Conservation (phyloP, 2,888 invertebrate species). For the Leucania comma region DNA sequence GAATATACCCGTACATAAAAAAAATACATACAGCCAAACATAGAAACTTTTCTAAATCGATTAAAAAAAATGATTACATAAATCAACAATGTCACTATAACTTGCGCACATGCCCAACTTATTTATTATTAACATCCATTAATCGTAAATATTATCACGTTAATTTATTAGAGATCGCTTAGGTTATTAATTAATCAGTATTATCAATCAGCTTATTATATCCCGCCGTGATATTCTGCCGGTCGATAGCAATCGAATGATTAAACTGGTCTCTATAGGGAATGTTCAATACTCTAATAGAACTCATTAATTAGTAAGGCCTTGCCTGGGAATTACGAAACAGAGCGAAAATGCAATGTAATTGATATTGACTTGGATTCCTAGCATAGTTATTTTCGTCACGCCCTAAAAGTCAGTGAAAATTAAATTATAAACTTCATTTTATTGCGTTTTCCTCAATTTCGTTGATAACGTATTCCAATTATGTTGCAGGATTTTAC, state of each 20-base stretch:
- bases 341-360: constrained; percentile 36
- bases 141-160: constrained; percentile 26
- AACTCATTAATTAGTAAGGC: constrained; percentile 57
- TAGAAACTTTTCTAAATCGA: no score
- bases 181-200: constrained; percentile 22
- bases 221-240: constrained; percentile 16
- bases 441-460: neutral
- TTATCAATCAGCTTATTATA: constrained; percentile 51
- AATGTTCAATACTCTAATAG: constrained; percentile 37
- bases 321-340: constrained; percentile 31
- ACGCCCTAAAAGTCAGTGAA: neutral
- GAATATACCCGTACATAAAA: no score
- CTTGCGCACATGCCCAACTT: constrained; percentile 1
- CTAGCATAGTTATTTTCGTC: constrained; percentile 2
- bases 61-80: neutral
- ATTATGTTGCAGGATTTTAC: neutral
- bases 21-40: no score
- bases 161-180: constrained; percentile 36
- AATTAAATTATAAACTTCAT: neutral
- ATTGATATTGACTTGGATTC: constrained; percentile 27
- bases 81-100: neutral
- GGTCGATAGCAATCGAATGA: constrained; percentile 52
- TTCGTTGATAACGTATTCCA: neutral
- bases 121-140: constrained; percentile 17
- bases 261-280: constrained; percentile 37